Conservation (phyloP, 2,797 vertebrate genomes). For the Columba guinea region DNA sequence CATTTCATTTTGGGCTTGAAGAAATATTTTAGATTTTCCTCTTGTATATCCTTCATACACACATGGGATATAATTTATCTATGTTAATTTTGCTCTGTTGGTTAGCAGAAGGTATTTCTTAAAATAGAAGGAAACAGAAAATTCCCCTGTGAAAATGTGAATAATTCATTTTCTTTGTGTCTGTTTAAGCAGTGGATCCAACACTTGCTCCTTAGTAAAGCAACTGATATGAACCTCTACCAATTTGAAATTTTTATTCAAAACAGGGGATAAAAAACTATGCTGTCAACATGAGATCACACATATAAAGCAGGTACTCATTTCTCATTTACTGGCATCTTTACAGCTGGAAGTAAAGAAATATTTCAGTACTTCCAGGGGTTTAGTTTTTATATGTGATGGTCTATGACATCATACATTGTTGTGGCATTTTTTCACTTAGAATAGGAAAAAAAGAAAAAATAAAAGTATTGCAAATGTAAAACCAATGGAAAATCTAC, state of each 20-base stretch:
- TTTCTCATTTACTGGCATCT: neutral
- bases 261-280: neutral
- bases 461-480: neutral
- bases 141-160: neutral
- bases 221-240: neutral
- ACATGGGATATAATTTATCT: neutral
- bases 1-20: neutral
- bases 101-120: neutral
- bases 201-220: neutral
- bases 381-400: neutral
- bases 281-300: neutral
- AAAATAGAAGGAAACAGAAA: neutral
- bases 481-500: neutral
- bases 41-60: neutral
- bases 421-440: neutral
- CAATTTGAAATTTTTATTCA: neutral
- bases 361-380: neutral
- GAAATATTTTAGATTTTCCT: neutral
- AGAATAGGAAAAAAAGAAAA: neutral
- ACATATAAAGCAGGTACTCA: neutral
- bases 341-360: neutral
- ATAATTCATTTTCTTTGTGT: neutral
- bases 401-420: neutral
- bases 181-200: neutral
- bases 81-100: neutral